A percentile compares a stretch with the other conserved stretches of the same genome.
These are phyloP conservation scores for Pachyuromys duprasi DNA, from an alignment of 2,797 vertebrate genomes.

Conservation along the genomic window DNA sequence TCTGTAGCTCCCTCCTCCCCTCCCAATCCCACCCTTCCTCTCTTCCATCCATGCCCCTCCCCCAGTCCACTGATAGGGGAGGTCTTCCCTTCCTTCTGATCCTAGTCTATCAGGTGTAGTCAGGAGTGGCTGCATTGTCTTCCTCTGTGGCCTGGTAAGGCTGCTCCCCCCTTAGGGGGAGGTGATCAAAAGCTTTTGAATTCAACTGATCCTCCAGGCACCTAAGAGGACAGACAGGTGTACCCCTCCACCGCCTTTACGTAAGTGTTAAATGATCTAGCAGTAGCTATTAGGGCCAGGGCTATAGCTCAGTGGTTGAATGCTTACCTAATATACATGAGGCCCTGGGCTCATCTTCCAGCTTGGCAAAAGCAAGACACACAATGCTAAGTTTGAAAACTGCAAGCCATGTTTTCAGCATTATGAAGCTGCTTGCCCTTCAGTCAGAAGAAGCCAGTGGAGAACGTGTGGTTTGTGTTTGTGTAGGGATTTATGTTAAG, in stretches of 20 bases:
- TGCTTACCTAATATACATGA: background rate
- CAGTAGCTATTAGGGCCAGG: background rate
- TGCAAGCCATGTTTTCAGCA: background rate
- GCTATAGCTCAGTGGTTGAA: background rate
- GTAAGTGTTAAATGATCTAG: background rate
- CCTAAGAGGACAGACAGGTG: background rate
- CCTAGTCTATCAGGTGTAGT: too few relatives aligned
- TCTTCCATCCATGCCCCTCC: too few relatives aligned
- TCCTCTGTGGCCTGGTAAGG: too few relatives aligned
- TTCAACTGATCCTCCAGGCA: background rate
- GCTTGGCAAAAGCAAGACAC: background rate
- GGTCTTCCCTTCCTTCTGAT: too few relatives aligned
- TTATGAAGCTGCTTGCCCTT: background rate
- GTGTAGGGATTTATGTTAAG: background rate
- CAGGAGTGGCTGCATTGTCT: too few relatives aligned
- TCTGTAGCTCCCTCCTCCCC: too few relatives aligned
- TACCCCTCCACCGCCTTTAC: background rate
- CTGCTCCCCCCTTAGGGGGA: too few relatives aligned
- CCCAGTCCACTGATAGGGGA: too few relatives aligned
- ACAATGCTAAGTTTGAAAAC: constrained; percentile 3
- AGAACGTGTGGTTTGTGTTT: background rate
- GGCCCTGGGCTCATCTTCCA: background rate
- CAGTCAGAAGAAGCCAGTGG: background rate
- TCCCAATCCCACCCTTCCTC: too few relatives aligned
- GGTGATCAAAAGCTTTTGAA: background rate